These are phyloP conservation scores for Chlamydotis undulata DNA, from an alignment of 2,113 vertebrate species.

Conservation along the genomic window DNA sequence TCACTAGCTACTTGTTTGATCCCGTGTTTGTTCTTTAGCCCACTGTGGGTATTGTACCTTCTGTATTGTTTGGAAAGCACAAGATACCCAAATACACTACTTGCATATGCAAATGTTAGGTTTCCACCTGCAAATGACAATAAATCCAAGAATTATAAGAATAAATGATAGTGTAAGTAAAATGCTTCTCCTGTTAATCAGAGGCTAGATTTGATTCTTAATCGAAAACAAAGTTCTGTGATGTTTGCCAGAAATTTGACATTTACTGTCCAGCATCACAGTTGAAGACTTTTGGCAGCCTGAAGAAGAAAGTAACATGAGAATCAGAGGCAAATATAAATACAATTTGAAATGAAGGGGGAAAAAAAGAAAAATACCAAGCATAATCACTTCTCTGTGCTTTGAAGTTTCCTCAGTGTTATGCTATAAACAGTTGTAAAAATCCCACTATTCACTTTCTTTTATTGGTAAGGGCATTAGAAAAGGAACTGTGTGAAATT, in stretches of 20 bases:
- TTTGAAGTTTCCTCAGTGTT: not conserved
- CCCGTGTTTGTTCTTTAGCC: not conserved
- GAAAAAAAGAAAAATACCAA: not conserved
- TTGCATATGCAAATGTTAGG: slow-evolving; percentile 1
- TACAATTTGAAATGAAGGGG: not conserved
- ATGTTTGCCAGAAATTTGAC: slow-evolving; percentile 19
- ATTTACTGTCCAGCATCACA: not conserved
- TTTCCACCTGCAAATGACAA: slow-evolving; percentile 19
- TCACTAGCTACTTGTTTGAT: not conserved
- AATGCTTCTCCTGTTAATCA: slow-evolving; percentile 5
- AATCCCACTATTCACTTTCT: not conserved
- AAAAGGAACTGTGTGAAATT: not conserved
- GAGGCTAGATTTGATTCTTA: not conserved
- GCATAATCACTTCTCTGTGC: not conserved
- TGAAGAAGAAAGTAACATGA: not conserved
- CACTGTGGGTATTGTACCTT: not conserved
- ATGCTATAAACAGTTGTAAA: not conserved
- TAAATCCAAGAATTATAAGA: not conserved
- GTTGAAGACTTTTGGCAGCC: not conserved
- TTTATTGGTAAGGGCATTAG: not conserved
- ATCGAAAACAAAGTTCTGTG: not conserved
- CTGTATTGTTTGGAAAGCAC: not conserved
- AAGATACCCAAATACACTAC: not conserved
- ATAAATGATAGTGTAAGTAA: not conserved
- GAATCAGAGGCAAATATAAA: slow-evolving; percentile 6